Evolutionary conservation across 1,140 invertebrate genomes (phyloP).

Genomic region (Megalonaias nervosa): DNA sequence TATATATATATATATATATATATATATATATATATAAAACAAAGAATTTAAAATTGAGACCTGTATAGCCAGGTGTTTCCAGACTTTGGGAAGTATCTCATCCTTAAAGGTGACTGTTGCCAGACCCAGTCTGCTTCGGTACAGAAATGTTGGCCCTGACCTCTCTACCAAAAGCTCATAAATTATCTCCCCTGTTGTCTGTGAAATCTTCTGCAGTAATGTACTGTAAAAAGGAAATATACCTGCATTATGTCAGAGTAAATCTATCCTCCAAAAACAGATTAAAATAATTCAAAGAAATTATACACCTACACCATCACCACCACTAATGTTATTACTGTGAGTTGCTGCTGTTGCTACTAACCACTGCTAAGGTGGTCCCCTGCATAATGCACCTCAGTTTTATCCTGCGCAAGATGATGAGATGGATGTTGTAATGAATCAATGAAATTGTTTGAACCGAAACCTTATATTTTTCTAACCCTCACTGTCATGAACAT

Average conservation of each 20-base stretch:
- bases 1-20: too few species aligned
- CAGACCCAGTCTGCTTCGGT: slow-evolving; percentile 33
- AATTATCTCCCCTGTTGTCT: slow-evolving; percentile 40
- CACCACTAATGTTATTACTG: neutral
- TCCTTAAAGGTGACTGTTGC: slow-evolving; percentile 44
- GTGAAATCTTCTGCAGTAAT: slow-evolving; percentile 45
- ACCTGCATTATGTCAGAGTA: neutral
- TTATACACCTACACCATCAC: neutral
- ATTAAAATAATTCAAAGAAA: neutral
- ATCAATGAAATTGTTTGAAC: too few species aligned
- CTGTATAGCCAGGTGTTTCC: slow-evolving; percentile 62
- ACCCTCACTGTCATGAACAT: too few species aligned
- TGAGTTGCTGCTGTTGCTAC: neutral
- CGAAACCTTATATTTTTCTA: too few species aligned
- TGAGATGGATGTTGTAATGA: neutral
- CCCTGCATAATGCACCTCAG: neutral
- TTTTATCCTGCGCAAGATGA: neutral
- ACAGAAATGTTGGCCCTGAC: slow-evolving; percentile 41
- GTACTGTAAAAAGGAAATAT: slow-evolving; percentile 26
- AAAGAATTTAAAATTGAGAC: slow-evolving; percentile 31
- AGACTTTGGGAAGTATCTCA: slow-evolving; percentile 48
- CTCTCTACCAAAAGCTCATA: slow-evolving; percentile 42
- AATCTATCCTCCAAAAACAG: neutral
- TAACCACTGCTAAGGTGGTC: neutral
- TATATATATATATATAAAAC: neutral